Base-by-base conservation (phyloP, 30 jellyfish, hydroid and myxozoan species). In the Aurelia aurita complex sp. Pacific region DNA sequence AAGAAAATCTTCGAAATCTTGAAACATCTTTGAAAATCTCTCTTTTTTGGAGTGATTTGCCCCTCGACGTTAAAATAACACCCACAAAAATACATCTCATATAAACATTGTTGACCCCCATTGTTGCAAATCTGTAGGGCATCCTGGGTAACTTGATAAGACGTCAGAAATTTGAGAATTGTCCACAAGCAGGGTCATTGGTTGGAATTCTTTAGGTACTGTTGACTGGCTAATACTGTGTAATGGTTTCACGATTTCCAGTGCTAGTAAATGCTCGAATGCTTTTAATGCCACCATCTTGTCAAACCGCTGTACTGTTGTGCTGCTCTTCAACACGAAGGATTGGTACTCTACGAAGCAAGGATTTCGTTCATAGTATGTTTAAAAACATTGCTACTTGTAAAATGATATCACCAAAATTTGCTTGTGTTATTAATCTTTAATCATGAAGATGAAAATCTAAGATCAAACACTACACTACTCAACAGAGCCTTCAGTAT, bases 271-370 rank as follows among this genome's bases (percentile, higher is more conserved):
- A 73, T 94, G 98, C 61, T 88, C 97, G 67, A 82, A 88, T 13
- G 98, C 98, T 87, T 92, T 92, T 43, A 87, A 14, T 11, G 98
- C 93, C 1, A 92, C 98, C 69, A 89, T 70, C 68, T 92, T 92
- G 42, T 84, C 90, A 71, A 91, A 91, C 67, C 80, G 61, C 53
- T 87, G 97, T 35, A 83, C 67, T 4, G 97, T 81, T 2, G 98
- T 73, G 75, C 88, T 60, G 29, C 96, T 71, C 38, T 90, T 83
- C 54, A 76, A 42, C 34, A 82, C 81, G 68, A 85, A 91, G 35
- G 74, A 67, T 59, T 91, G 90, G 75, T 91, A 91, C 69, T 91
- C 98, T 91, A 77, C 52, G 67, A 57, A 60, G 36, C 60, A 68
- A 1, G 68, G 13, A 80, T 19, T 14, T 10, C 4, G 64, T 38